Evolutionary conservation across 1,140 invertebrate species (phyloP).

Genomic region (Scaptomyza hsui): DNA sequence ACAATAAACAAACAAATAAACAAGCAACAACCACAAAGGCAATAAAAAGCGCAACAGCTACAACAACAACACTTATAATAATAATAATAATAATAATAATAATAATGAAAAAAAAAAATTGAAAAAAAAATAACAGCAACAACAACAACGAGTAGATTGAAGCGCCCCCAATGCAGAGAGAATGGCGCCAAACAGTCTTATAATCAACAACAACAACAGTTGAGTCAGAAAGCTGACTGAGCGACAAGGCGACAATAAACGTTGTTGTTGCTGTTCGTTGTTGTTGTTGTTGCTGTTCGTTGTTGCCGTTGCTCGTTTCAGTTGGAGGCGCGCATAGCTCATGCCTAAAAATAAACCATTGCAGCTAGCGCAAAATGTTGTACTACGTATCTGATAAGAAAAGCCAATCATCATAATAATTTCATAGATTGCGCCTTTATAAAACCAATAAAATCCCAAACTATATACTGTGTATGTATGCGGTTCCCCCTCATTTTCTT

Average conservation of each 20-base stretch:
- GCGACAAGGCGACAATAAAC: constrained; percentile 7
- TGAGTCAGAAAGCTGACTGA: background rate
- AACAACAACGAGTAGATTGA: constrained; percentile 16
- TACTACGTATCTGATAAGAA: constrained; percentile 64
- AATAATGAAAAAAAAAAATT: constrained; percentile 16
- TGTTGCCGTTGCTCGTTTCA: constrained; percentile 12
- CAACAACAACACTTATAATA: constrained; percentile 3
- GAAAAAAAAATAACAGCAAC: background rate
- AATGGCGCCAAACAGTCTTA: constrained; percentile 78
- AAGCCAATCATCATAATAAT: constrained; percentile 72
- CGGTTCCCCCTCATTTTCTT: no score
- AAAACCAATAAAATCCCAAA: constrained; percentile 50
- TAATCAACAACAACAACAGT: constrained; percentile 42
- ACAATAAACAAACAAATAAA: background rate
- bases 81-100: constrained; percentile 11
- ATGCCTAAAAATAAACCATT: constrained; percentile 72
- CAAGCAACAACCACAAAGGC: background rate
- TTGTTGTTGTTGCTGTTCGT: constrained; percentile 1
- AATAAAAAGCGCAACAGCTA: background rate
- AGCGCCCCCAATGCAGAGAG: constrained; percentile 22
- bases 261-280: background rate
- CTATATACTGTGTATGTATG: constrained; percentile 2
- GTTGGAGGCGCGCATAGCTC: constrained; percentile 58
- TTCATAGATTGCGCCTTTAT: constrained; percentile 74
- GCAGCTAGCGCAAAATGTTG: constrained; percentile 34